Base-by-base conservation (phyloP, 2,797 vertebrate genomes). In the Pipistrellus kuhlii region DNA sequence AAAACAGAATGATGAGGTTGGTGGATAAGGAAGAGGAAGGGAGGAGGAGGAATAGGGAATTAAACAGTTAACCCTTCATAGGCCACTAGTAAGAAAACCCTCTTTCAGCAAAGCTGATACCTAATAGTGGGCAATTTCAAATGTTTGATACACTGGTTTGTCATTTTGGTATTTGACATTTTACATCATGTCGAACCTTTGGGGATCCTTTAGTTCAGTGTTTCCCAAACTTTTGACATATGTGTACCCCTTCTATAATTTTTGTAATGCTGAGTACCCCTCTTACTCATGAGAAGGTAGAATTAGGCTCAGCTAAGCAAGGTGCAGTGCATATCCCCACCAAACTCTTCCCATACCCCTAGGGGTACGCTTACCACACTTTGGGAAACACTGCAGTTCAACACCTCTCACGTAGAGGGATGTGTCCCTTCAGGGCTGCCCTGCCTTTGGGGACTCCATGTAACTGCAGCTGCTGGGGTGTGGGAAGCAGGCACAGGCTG, bases 361-460 rank as follows among this genome's bases (percentile, higher is more conserved):
- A 41, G 38, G 38, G 38, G 38, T 41, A 41, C 4, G 38, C 38
- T 41, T 41, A 41, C 38, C 38, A 41, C 38, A 41, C 38, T 41
- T 41, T 41, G 38, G 38, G 38, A 41, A 41, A 41, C 38, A 41
- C 38, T 41, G 38, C 38, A 11, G 23, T n/a, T 10, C 46, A 12
- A 69, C 10, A 46, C 2, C 2, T 23, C 15, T 62, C 9, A 2
- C 12, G 2, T 23, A 48, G 41, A 77, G 3, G 46, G 41, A 44
- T 8, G 20, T 12, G 27, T 25, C 66, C 76, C 25, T 14, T 35
- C 35, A 46, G 30, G 48, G 18, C 1, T 25, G 21, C n/a, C 0
- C 23, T 20, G 18, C 72, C 68, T 21, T 2, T 1, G 4, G 27
- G 57, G 41, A 30, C 9, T 18, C 46, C 32, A 0, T 0, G 0